phyloP scores from a whole-genome alignment of 1,140 invertebrate species.

The Dryas iulia region DNA sequence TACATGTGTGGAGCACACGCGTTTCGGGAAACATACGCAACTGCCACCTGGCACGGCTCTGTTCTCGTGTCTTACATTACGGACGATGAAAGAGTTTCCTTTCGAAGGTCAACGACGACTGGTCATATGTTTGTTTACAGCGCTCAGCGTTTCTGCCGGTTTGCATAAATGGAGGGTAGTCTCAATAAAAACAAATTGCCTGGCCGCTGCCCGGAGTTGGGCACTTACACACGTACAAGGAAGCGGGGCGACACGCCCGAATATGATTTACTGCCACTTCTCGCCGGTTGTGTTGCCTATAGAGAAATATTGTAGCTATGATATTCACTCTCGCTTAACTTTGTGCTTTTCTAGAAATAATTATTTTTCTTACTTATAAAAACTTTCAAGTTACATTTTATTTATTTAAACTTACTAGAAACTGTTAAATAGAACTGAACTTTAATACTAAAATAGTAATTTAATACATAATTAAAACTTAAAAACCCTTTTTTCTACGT shows the following conservation, averaged over 20 bases:
- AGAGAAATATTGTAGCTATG: slow-evolving; percentile 34
- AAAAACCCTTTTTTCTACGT: neutral
- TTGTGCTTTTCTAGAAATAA: neutral
- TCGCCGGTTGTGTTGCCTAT: slow-evolving; percentile 38
- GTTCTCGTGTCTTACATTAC: slow-evolving; percentile 29
- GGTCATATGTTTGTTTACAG: slow-evolving; percentile 71
- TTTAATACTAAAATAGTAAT: neutral
- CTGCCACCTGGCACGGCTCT: slow-evolving; percentile 24
- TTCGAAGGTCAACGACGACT: slow-evolving; percentile 47
- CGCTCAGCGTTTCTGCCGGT: slow-evolving; percentile 72
- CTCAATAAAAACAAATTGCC: slow-evolving; percentile 78
- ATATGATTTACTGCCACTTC: slow-evolving; percentile 67
- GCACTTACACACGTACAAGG: slow-evolving; percentile 75
- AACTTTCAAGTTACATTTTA: neutral
- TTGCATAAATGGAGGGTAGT: slow-evolving; percentile 76
- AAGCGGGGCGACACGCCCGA: slow-evolving; percentile 63
- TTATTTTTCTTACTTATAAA: neutral
- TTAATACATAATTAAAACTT: neutral
- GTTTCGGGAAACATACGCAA: slow-evolving; percentile 68
- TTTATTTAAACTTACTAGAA: neutral
- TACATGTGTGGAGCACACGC: slow-evolving; percentile 58
- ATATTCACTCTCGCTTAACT: slow-evolving; percentile 9
- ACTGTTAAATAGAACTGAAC: no score
- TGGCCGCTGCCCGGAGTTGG: slow-evolving; percentile 60
- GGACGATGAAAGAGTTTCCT: slow-evolving; percentile 28